Evolutionary conservation across 2,797 vertebrate species (phyloP), one percentile per base, ranked within the genome.

Genomic region (Crocidura indochinensis): DNA sequence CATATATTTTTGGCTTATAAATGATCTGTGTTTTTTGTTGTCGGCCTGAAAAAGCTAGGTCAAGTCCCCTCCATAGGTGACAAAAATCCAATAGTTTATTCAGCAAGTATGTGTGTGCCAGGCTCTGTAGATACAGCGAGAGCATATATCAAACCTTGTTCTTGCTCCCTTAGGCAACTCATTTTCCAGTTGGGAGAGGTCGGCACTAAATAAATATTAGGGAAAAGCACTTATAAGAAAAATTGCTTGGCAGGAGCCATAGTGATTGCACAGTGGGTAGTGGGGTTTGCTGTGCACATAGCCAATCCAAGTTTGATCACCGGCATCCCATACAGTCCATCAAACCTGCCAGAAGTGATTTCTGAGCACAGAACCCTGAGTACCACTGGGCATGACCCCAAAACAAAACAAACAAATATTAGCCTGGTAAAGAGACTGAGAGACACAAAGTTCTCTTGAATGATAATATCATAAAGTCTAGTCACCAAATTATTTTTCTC

Each of bases 391-490:
- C 38, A 38, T 38, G 38, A 38, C 38, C 38, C 38, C 38, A 38
- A 38, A 38, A 38, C 38, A 38, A 38, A 38, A 38, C 38, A 38
- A 38, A 38, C 38, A 38, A 38, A 38, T 38, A 38, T 38, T 38
- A 38, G 38, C 38, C 38, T 38, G 38, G 38, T 38, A 38, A 38
- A 38, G 38, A 91, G 53, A 82, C 49, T 51, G 29, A 77, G 29
- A 81, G 38, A 27, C 47, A 81, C n/a, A n/a, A 38, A 87, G 26
- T 88, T 86, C 56, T 88, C 22, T 77, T 69, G 19, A 51, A 38
- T 85, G 47, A 82, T 44, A 69, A 62, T 83, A 64, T 64, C 83
- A 49, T 84, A 94, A 81, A 81, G 84, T 80, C 14, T 91, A 87
- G 77, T 89, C 71, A 80, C 64, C 62, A 12, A 67, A 82, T 85